Evolutionary conservation across 2,797 vertebrate species (phyloP).

Genomic region (Fringilla coelebs): DNA sequence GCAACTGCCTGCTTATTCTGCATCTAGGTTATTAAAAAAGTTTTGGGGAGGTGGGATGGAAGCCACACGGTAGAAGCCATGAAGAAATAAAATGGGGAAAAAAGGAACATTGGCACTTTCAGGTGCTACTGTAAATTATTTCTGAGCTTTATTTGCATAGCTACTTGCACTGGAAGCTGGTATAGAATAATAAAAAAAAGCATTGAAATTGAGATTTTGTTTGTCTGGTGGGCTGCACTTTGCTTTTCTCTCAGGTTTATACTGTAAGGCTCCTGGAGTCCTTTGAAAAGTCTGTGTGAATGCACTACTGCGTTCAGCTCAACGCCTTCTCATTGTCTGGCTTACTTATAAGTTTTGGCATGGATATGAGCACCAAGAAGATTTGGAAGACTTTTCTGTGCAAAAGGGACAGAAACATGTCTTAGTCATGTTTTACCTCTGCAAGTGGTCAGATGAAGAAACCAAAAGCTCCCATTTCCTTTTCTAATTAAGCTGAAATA

Average conservation of each 20-base stretch:
- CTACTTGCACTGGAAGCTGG: not conserved
- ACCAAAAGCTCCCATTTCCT: not conserved
- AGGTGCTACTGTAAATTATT: not conserved
- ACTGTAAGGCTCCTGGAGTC: not conserved
- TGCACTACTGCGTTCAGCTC: not conserved
- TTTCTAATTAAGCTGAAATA: not conserved
- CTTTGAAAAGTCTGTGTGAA: not conserved
- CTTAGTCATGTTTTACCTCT: not conserved
- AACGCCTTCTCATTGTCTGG: not conserved
- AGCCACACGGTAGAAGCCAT: not conserved
- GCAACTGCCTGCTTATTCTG: not conserved
- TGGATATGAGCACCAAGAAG: not conserved
- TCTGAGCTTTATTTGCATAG: not conserved
- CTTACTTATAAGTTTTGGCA: not conserved
- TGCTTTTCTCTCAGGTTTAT: not conserved
- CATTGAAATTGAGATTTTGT: not conserved
- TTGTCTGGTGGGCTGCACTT: not conserved
- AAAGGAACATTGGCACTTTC: not conserved
- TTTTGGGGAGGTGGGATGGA: not conserved
- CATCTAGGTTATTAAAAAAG: not conserved
- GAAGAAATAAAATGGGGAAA: not conserved
- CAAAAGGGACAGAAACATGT: not conserved
- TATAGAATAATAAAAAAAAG: not conserved
- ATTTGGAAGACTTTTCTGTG: not conserved
- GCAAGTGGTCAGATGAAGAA: not conserved